Conservation (phyloP, 2,888 invertebrate species). For the Nyleta sp. region DNA sequence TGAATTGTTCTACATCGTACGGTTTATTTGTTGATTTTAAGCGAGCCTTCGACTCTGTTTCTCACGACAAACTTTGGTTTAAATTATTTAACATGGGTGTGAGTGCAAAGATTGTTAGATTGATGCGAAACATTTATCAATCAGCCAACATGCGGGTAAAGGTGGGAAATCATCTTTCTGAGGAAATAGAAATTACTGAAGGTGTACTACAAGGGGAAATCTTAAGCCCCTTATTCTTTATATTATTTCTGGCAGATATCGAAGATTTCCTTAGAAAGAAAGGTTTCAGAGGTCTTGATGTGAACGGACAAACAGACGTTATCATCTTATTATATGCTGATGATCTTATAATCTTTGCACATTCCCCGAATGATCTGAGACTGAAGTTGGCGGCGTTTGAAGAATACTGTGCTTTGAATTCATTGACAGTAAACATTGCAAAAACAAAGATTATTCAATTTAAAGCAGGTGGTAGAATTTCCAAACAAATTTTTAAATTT, state of each 20-base stretch:
- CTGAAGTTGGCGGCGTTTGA: conserved; percentile 39
- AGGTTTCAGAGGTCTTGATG: too few relatives aligned
- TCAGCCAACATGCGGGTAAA: background rate
- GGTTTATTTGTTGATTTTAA: conserved; percentile 23
- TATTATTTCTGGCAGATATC: too few relatives aligned
- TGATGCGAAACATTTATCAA: background rate
- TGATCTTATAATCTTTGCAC: conserved; percentile 59
- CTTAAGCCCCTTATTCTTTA: too few relatives aligned
- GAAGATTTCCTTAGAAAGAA: too few relatives aligned
- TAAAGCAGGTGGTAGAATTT: conserved; percentile 45
- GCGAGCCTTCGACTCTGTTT: background rate
- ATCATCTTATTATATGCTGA: conserved; percentile 22
- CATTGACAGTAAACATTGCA: conserved; percentile 55
- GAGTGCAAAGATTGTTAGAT: background rate
- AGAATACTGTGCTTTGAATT: conserved; percentile 53
- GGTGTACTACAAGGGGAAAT: too few relatives aligned
- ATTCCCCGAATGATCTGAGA: conserved; percentile 40
- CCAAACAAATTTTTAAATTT: background rate
- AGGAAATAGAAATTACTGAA: too few relatives aligned
- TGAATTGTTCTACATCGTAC: background rate
- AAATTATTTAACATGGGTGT: background rate
- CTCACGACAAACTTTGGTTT: background rate
- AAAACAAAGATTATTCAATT: conserved; percentile 68
- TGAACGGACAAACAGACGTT: too few relatives aligned
- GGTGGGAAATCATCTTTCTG: too few relatives aligned